Conservation (phyloP, 2,113 vertebrate genomes). For the Puffinus mauretanicus region DNA sequence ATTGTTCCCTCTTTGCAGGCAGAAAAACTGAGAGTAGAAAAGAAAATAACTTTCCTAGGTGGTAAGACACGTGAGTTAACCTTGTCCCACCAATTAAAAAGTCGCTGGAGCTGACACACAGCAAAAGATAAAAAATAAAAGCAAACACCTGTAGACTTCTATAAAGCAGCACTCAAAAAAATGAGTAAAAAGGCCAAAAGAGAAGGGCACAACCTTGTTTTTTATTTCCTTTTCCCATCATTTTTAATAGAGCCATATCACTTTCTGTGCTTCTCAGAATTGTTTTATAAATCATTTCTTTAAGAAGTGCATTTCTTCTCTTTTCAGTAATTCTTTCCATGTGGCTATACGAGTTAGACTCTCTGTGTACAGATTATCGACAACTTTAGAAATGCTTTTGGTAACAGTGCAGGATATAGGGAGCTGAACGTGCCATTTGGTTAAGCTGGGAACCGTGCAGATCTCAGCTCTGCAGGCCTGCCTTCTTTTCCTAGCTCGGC, state of each 20-base stretch:
- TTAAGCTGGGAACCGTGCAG: not conserved
- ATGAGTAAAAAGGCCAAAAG: not conserved
- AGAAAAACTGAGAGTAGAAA: not conserved
- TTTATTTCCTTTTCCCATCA: not conserved
- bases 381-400: not conserved
- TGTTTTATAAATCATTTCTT: not conserved
- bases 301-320: not conserved
- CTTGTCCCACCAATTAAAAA: not conserved
- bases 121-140: not conserved
- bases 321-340: not conserved
- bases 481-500: not conserved
- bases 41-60: not conserved
- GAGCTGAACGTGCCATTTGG: not conserved
- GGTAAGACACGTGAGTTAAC: not conserved
- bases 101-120: not conserved
- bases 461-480: not conserved
- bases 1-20: not conserved
- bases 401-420: not conserved
- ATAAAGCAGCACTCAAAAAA: not conserved
- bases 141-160: not conserved
- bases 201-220: not conserved
- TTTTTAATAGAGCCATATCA: not conserved
- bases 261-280: not conserved
- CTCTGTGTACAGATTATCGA: accelerated
- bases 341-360: not conserved